A percentile compares a stretch with the other conserved stretches of the same genome.
Conservation (phyloP, 2,113 vertebrate genomes). For the Felis chaus region DNA sequence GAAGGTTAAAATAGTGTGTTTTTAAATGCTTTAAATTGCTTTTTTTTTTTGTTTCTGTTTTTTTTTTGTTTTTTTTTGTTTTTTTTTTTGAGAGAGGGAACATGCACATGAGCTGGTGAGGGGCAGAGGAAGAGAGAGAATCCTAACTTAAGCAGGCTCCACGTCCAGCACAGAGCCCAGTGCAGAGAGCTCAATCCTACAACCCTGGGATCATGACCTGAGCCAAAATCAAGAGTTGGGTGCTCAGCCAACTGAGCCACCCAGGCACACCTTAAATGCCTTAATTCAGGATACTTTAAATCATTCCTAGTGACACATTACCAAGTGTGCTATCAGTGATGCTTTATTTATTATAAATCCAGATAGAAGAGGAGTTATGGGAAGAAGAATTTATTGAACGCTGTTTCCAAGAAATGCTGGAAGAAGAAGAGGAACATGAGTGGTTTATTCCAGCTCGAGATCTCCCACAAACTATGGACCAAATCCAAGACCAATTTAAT, state of each 20-base stretch:
- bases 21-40: neutral
- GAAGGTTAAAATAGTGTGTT: neutral
- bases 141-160: too few species aligned
- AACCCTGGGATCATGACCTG: too few species aligned
- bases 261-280: neutral
- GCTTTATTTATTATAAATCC: constrained; percentile 59
- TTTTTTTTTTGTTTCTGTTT: too few species aligned
- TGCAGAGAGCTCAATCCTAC: too few species aligned
- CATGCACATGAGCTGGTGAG: too few species aligned
- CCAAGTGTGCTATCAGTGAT: constrained; percentile 30
- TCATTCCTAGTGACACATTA: constrained; percentile 33
- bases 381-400: constrained; percentile 96
- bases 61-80: too few species aligned
- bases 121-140: too few species aligned
- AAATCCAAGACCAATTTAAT: constrained; percentile 92
- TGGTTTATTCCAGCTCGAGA: constrained; percentile 97
- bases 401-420: constrained; percentile 96
- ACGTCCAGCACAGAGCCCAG: too few species aligned
- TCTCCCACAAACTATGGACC: constrained; percentile 89
- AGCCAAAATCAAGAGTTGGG: too few species aligned
- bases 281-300: constrained; percentile 54
- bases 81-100: too few species aligned
- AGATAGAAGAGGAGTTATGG: constrained; percentile 96
- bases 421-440: constrained; percentile 94
- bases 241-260: too few species aligned